Percentiles rank a stretch among this genome's conserved stretches.
phyloP scores from a whole-genome alignment of 2,797 vertebrate genomes.

The Pseudochirops cupreus region DNA sequence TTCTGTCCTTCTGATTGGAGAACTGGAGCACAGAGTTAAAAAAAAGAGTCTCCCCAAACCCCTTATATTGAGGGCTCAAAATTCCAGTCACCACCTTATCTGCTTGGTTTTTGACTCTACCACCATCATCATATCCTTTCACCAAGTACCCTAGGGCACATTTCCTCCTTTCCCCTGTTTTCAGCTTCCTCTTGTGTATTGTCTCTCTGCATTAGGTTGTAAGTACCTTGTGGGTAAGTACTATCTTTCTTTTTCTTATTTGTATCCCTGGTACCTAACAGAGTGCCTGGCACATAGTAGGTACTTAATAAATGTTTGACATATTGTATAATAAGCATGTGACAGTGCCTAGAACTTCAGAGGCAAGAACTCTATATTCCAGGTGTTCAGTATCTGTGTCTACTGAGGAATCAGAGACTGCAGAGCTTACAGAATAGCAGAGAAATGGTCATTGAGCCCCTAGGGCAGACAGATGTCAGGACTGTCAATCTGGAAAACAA shows the following conservation, averaged over 20 bases:
- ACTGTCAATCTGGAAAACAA: background rate
- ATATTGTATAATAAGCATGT: background rate
- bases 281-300: background rate
- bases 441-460: background rate
- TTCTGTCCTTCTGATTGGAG: background rate
- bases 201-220: background rate
- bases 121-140: background rate
- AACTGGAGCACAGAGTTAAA: background rate
- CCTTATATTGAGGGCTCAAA: background rate
- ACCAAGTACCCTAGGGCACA: background rate
- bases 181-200: background rate
- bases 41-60: background rate
- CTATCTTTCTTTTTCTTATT: background rate
- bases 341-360: background rate
- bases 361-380: background rate
- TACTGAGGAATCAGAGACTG: background rate
- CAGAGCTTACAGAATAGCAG: background rate
- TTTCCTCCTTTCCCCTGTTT: background rate
- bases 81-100: background rate
- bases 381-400: background rate
- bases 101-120: background rate
- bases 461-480: background rate
- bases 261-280: background rate
- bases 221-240: background rate
- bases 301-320: background rate